Conservation (phyloP, 2,888 invertebrate genomes). For the Disparrhopalites patrizii region DNA sequence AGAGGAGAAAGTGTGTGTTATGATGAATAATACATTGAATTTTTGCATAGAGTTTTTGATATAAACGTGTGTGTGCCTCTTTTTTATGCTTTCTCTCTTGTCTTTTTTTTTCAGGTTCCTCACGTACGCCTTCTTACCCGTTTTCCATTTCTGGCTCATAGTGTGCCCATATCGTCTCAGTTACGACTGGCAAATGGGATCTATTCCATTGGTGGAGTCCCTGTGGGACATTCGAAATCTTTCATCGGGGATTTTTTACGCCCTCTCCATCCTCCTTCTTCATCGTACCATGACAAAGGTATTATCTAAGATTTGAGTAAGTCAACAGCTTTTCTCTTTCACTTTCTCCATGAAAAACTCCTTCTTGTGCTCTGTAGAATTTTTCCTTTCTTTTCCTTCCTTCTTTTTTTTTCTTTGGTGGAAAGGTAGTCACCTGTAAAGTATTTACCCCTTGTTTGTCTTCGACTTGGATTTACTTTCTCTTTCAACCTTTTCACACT, state of each 20-base stretch:
- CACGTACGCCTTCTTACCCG: constrained; percentile 76
- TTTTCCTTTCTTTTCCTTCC: too few species aligned
- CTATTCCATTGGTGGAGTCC: constrained; percentile 69
- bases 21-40: constrained; percentile 35
- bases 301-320: constrained; percentile 12
- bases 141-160: constrained; percentile 77
- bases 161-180: constrained; percentile 71
- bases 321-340: constrained; percentile 16
- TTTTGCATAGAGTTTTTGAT: constrained; percentile 17
- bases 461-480: not conserved
- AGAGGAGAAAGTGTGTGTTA: constrained; percentile 15
- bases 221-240: constrained; percentile 69
- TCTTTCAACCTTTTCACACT: not conserved
- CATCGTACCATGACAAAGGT: constrained; percentile 49
- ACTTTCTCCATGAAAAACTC: too few species aligned
- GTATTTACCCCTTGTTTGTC: not conserved
- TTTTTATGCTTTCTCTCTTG: not conserved
- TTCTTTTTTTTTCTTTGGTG: too few species aligned
- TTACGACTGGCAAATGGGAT: constrained; percentile 89
- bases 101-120: constrained; percentile 61
- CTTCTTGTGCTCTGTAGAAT: too few species aligned
- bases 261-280: constrained; percentile 60
- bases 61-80: not conserved
- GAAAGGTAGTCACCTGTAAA: constrained; percentile 5
- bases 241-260: constrained; percentile 65